Evolutionary conservation across 1,140 invertebrate genomes (phyloP).

Genomic region (Dreissena polymorpha): DNA sequence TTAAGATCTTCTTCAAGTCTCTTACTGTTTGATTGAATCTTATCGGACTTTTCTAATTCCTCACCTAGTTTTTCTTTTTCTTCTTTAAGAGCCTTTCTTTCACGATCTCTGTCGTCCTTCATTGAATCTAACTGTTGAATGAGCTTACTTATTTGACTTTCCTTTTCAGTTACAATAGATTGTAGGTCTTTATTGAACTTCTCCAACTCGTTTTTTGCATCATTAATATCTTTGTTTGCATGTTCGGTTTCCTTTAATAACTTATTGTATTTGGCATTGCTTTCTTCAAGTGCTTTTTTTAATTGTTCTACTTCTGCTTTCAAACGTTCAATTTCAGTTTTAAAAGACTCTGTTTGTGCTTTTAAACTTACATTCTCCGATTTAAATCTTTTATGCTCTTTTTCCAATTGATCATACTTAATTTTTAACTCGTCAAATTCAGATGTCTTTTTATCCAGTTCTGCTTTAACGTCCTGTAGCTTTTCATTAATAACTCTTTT

Average conservation of each 20-base stretch:
- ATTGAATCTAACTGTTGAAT: constrained; percentile 49
- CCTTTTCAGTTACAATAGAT: constrained; percentile 48
- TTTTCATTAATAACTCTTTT: constrained; percentile 29
- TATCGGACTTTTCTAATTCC: constrained; percentile 54
- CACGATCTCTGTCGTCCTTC: constrained; percentile 50
- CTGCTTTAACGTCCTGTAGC: constrained; percentile 29
- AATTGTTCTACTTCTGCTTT: constrained; percentile 50
- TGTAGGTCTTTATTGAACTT: constrained; percentile 53
- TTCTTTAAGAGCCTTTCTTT: constrained; percentile 46
- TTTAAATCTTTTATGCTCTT: constrained; percentile 53
- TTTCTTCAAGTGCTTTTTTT: constrained; percentile 47
- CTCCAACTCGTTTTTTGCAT: constrained; percentile 47
- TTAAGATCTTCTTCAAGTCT: constrained; percentile 39
- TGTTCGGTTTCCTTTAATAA: constrained; percentile 28
- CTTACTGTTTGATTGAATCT: constrained; percentile 7
- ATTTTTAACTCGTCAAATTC: constrained; percentile 55
- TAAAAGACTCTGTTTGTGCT: constrained; percentile 35
- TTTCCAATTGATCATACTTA: constrained; percentile 58
- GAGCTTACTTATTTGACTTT: constrained; percentile 47
- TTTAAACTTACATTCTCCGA: constrained; percentile 37
- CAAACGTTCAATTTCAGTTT: constrained; percentile 51
- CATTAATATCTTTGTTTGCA: constrained; percentile 49
- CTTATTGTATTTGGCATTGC: constrained; percentile 36
- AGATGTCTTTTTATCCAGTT: constrained; percentile 27
- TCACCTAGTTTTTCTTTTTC: constrained; percentile 45